These are phyloP conservation scores for Stegodyphus dumicola DNA, from an alignment of 1,140 invertebrate species.

Conservation along the genomic window DNA sequence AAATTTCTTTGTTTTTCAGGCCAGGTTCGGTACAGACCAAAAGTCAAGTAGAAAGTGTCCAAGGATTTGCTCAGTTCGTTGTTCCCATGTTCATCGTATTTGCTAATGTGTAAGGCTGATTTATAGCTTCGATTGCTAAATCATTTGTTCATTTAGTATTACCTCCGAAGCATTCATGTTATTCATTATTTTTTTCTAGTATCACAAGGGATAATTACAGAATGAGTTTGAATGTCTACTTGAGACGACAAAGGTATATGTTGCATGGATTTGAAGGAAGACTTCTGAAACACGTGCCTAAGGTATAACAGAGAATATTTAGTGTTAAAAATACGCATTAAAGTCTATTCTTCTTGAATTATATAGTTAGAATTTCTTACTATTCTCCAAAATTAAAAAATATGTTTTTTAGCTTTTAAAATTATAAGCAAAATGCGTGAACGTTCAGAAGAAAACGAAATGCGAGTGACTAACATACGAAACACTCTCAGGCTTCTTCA, in stretches of 20 bases:
- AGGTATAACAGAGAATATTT: slow-evolving; percentile 71
- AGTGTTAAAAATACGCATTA: too few species aligned
- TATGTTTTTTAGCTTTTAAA: too few species aligned
- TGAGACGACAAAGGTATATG: slow-evolving; percentile 79
- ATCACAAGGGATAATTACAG: slow-evolving; percentile 68
- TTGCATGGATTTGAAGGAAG: slow-evolving; percentile 85
- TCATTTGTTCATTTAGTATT: background rate
- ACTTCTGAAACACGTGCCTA: slow-evolving; percentile 81
- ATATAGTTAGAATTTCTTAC: too few species aligned
- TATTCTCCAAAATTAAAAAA: too few species aligned
- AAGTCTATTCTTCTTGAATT: too few species aligned
- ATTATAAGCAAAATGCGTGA: too few species aligned
- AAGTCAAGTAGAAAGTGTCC: slow-evolving; percentile 82
- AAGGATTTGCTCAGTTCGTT: slow-evolving; percentile 85
- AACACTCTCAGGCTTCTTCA: too few species aligned
- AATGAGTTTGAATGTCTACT: slow-evolving; percentile 77
- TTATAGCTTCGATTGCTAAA: background rate
- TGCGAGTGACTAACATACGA: too few species aligned
- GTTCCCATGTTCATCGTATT: slow-evolving; percentile 83
- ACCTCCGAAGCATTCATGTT: background rate
- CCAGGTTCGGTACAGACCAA: slow-evolving; percentile 79
- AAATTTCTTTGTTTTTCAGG: slow-evolving; percentile 4
- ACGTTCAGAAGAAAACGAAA: too few species aligned
- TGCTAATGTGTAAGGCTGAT: slow-evolving; percentile 68
- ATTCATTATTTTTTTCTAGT: slow-evolving; percentile 14